A percentile compares a stretch with the other conserved stretches of the same genome.
Evolutionary conservation across 2,888 invertebrate species (phyloP).

Genomic region (Drosophila mercatorum): DNA sequence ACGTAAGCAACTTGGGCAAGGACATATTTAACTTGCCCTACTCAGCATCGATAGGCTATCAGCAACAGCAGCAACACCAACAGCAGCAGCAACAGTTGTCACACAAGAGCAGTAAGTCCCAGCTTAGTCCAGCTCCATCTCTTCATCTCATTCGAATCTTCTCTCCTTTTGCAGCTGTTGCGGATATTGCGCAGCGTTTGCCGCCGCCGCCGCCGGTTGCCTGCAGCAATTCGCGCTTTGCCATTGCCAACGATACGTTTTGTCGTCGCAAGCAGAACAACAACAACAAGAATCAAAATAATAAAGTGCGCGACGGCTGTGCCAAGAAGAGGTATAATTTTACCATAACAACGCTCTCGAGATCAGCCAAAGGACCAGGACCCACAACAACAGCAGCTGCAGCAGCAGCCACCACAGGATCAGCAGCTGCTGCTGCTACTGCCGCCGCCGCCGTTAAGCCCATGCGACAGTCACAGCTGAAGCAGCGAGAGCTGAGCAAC

Average conservation of each 20-base stretch:
- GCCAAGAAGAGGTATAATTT: constrained; percentile 83
- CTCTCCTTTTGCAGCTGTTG: background rate
- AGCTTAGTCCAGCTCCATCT: background rate
- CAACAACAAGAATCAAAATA: constrained; percentile 71
- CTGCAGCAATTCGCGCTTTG: constrained; percentile 76
- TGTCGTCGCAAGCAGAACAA: constrained; percentile 74
- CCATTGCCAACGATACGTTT: constrained; percentile 73
- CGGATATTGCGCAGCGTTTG: constrained; percentile 12
- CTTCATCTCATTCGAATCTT: background rate
- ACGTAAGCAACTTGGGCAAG: constrained; percentile 84
- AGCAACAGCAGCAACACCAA: constrained; percentile 25
- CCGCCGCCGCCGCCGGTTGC: constrained; percentile 39
- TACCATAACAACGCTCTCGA: constrained; percentile 84
- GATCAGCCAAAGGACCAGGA: constrained; percentile 64
- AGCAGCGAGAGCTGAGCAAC: constrained; percentile 18
- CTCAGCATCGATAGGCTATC: constrained; percentile 27
- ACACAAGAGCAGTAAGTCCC: constrained; percentile 26
- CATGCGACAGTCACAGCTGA: constrained; percentile 20
- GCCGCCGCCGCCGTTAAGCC: constrained; percentile 10
- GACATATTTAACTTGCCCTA: constrained; percentile 83
- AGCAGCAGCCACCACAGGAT: background rate
- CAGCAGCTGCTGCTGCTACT: background rate
- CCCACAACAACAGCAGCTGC: constrained; percentile 30
- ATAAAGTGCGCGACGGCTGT: constrained; percentile 62
- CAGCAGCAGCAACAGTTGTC: constrained; percentile 12